These are phyloP conservation scores for Lepisosteus oculatus DNA, from an alignment of 2,113 vertebrate genomes.

Conservation along the genomic window DNA sequence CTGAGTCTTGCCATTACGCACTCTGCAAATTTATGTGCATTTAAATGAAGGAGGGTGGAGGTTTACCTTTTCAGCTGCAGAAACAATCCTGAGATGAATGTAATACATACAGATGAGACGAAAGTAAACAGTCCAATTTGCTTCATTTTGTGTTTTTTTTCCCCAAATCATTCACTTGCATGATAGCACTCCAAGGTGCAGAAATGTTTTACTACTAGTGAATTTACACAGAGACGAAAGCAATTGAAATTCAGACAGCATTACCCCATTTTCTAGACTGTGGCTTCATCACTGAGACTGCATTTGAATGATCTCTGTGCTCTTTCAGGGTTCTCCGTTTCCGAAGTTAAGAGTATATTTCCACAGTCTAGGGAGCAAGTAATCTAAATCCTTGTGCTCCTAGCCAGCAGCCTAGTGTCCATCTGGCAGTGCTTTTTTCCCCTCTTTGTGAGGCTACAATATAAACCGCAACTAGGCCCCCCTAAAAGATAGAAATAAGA, in stretches of 20 bases:
- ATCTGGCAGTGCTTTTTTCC: too few species aligned
- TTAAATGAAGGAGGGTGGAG: not conserved
- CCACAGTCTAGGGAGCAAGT: too few species aligned
- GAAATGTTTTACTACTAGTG: not conserved
- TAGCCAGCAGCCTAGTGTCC: too few species aligned
- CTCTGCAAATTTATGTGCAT: not conserved
- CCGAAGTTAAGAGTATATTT: not conserved
- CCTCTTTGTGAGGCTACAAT: too few species aligned
- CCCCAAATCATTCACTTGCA: too few species aligned
- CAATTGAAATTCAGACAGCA: not conserved
- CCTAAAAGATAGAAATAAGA: too few species aligned
- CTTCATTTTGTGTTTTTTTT: not conserved
- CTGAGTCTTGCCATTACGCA: not conserved
- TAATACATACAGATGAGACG: not conserved
- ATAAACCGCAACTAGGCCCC: too few species aligned
- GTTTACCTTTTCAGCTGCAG: not conserved
- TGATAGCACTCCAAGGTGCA: not conserved
- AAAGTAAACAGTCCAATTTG: not conserved
- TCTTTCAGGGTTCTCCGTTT: not conserved
- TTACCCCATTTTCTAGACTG: not conserved
- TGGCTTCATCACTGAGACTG: not conserved
- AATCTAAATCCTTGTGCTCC: too few species aligned
- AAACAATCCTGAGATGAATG: not conserved
- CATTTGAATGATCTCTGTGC: not conserved
- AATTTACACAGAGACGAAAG: not conserved